phyloP scores from a whole-genome alignment of 2,888 invertebrate species.

The Calameuta idolon region DNA sequence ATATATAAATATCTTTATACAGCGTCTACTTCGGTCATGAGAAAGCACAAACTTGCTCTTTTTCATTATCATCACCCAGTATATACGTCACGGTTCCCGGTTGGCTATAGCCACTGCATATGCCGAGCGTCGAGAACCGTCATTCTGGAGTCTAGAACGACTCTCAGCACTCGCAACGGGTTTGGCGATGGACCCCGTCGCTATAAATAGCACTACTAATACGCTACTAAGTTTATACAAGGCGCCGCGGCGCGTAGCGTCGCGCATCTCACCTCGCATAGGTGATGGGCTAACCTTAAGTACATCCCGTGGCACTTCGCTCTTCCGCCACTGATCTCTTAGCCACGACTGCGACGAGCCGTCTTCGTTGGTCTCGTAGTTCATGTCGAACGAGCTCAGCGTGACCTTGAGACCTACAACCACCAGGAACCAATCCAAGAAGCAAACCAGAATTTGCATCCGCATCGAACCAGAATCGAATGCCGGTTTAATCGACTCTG shows the following conservation, averaged over 20 bases:
- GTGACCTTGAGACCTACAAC: neutral
- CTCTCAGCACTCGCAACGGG: neutral
- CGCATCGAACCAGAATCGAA: neutral
- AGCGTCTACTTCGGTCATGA: neutral
- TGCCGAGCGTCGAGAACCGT: neutral
- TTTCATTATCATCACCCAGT: neutral
- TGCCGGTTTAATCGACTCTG: neutral
- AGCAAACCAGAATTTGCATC: neutral
- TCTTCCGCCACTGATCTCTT: neutral
- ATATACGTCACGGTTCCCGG: neutral
- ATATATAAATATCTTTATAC: neutral
- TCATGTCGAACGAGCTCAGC: neutral
- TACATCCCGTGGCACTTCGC: neutral
- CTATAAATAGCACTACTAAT: slow-evolving; percentile 22
- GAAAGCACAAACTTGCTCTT: neutral
- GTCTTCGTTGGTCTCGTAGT: neutral
- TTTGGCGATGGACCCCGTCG: neutral
- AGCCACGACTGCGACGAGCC: neutral
- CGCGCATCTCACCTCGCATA: neutral
- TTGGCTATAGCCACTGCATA: neutral
- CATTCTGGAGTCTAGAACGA: neutral
- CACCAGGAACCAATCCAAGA: neutral
- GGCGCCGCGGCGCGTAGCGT: neutral
- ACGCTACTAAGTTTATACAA: slow-evolving; percentile 14
- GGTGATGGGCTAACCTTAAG: neutral